Conservation (phyloP, 2,797 vertebrate species). For the Tarsius wallacei region DNA sequence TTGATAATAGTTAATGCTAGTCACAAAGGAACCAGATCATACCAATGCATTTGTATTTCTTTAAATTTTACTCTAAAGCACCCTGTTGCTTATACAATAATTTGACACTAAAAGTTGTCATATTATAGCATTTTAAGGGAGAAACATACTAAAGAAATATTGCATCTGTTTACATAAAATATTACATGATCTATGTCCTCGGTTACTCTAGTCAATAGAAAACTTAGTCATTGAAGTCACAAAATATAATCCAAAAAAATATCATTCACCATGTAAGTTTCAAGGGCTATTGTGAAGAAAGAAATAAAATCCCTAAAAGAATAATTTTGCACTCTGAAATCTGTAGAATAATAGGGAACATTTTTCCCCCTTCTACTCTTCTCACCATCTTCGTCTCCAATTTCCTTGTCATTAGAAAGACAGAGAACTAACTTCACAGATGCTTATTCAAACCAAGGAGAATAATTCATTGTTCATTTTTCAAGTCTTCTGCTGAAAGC, state of each 20-base stretch:
- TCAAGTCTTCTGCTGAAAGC: slow-evolving; percentile 25
- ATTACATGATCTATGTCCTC: slow-evolving; percentile 3
- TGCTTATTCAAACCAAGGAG: neutral
- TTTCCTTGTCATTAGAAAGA: slow-evolving; percentile 40
- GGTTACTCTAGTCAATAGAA: neutral
- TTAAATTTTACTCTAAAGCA: slow-evolving; percentile 31
- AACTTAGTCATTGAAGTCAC: neutral
- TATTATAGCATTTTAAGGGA: slow-evolving; percentile 22
- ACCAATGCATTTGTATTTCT: slow-evolving; percentile 12
- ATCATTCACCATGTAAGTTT: neutral
- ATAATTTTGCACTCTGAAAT: slow-evolving; percentile 51
- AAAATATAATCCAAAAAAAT: slow-evolving; percentile 26
- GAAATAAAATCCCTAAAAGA: slow-evolving; percentile 25
- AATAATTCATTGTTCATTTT: slow-evolving; percentile 22
- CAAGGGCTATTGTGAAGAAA: neutral
- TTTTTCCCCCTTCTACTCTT: neutral
- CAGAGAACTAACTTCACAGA: neutral
- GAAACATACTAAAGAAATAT: neutral
- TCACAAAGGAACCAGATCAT: neutral
- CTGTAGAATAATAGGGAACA: neutral
- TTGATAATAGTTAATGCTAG: neutral
- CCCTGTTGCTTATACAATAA: slow-evolving; percentile 9
- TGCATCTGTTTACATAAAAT: neutral
- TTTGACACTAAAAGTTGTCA: neutral
- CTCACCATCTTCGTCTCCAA: slow-evolving; percentile 21